Base-by-base conservation (phyloP, 2,888 invertebrate genomes). In the Agrotis puta region DNA sequence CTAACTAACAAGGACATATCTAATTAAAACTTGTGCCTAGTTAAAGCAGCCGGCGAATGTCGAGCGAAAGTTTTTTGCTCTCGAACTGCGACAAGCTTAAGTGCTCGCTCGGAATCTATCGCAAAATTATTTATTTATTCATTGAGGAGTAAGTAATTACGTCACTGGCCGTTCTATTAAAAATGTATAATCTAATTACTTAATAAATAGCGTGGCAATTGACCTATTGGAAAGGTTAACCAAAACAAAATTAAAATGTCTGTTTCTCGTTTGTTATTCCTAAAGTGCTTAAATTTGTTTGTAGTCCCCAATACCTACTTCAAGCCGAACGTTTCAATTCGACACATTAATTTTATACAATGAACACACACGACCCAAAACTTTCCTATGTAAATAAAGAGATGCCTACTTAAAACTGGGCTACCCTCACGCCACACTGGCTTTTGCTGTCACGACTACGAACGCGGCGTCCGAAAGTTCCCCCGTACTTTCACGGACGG, bases 1-100 rank as follows among this genome's bases (percentile, higher is more conserved):
- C 75, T 83, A 84, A 85, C 87, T 84, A 88, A 87, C 87, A 86
- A 87, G 87, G 89, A 88, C 88, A 87, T 86, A 81, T 87, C 87
- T 89, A 91, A 91, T 91, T 91, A 91, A 91, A 92, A 91, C 88
- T 90, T 90, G 74, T 61, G 64, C 74, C 73, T 82, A 80, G 87
- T 88, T 86, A 79, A 73, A 79, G 24, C 78, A 80, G 71, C 83
- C 72, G 75, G 85, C 80, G 78, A 85, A 85, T 81, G 85, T 84
- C 70, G 77, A 73, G 74, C 68, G 27, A 75, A 88, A 88, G 79
- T 87, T 88, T 88, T 90, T 89, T 86, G 76, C 79, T 73, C 69
- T 67, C 76, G 43, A 77, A 77, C 63, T 70, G 57, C 63, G 45
- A 53, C 63, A 24, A 45, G 45, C 65, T 68, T 24, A 67, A 81